These are phyloP conservation scores for Mycetomoellerius zeteki DNA, from an alignment of 1,140 invertebrate species.

Conservation along the genomic window DNA sequence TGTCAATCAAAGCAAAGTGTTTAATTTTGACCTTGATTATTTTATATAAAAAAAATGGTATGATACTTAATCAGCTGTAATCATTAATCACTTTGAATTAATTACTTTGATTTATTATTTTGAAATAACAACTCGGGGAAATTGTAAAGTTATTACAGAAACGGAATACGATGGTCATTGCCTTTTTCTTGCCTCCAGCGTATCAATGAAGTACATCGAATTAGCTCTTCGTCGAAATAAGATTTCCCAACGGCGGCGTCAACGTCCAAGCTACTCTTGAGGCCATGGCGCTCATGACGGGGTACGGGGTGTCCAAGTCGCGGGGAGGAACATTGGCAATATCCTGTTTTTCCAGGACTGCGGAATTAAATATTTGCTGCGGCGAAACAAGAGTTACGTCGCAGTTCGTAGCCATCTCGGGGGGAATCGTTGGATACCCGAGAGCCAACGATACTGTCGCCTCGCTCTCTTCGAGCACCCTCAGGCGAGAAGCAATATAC, in stretches of 20 bases:
- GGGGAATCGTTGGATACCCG: slow-evolving; percentile 69
- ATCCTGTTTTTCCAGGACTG: slow-evolving; percentile 78
- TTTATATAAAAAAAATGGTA: neutral
- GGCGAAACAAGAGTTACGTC: slow-evolving; percentile 74
- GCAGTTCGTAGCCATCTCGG: slow-evolving; percentile 70
- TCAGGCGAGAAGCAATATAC: slow-evolving; percentile 69
- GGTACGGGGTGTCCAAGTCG: slow-evolving; percentile 50
- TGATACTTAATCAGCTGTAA: neutral
- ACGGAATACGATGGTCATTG: slow-evolving; percentile 29
- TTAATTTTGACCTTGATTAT: neutral
- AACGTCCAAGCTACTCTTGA: slow-evolving; percentile 50
- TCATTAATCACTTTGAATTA: slow-evolving; percentile 16
- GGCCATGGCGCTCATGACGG: slow-evolving; percentile 31
- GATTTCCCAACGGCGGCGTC: slow-evolving; percentile 75
- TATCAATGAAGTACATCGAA: slow-evolving; percentile 79
- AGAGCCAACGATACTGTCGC: slow-evolving; percentile 70
- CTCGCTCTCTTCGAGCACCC: slow-evolving; percentile 65
- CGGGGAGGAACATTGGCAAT: slow-evolving; percentile 75
- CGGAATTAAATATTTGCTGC: slow-evolving; percentile 79
- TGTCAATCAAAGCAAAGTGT: neutral
- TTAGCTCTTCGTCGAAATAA: slow-evolving; percentile 78
- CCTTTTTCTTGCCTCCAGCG: slow-evolving; percentile 63
- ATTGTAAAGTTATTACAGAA: slow-evolving; percentile 39
- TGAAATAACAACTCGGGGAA: slow-evolving; percentile 24
- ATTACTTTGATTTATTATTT: neutral